Conservation (phyloP, 2,888 invertebrate genomes). For the Melipona beecheii region DNA sequence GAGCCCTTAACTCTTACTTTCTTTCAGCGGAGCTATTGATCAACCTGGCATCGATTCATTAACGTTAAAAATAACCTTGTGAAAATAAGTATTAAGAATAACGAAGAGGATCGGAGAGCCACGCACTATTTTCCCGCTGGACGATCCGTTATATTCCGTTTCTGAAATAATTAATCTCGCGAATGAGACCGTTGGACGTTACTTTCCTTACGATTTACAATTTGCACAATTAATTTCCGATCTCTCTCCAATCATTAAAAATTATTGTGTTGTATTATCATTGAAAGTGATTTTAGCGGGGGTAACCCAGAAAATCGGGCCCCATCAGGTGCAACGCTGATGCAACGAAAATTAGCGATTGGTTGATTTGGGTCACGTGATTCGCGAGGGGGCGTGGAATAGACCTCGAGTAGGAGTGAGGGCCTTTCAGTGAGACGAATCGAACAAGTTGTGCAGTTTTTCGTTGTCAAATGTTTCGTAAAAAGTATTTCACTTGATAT, state of each 20-base stretch:
- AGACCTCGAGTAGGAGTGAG: no score
- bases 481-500: no score
- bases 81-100: slow-evolving; percentile 19
- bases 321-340: no score
- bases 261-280: no score
- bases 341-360: no score
- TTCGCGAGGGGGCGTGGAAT: no score
- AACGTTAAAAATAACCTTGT: slow-evolving; percentile 19
- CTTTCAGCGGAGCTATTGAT: slow-evolving; percentile 17
- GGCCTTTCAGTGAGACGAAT: no score
- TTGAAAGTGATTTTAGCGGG: no score
- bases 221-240: neutral
- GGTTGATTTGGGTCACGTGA: no score
- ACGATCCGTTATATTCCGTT: neutral
- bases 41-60: slow-evolving; percentile 23
- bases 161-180: slow-evolving; percentile 23
- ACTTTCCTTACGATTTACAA: neutral
- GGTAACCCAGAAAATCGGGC: no score
- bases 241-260: neutral
- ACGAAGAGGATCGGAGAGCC: slow-evolving; percentile 13
- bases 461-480: no score
- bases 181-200: neutral
- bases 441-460: no score
- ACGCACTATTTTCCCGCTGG: neutral
- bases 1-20: slow-evolving; percentile 38